Percentiles rank a stretch among this genome's conserved stretches.
Evolutionary conservation across 2,113 vertebrate genomes (phyloP).

Genomic region (Syrmaticus mikado): DNA sequence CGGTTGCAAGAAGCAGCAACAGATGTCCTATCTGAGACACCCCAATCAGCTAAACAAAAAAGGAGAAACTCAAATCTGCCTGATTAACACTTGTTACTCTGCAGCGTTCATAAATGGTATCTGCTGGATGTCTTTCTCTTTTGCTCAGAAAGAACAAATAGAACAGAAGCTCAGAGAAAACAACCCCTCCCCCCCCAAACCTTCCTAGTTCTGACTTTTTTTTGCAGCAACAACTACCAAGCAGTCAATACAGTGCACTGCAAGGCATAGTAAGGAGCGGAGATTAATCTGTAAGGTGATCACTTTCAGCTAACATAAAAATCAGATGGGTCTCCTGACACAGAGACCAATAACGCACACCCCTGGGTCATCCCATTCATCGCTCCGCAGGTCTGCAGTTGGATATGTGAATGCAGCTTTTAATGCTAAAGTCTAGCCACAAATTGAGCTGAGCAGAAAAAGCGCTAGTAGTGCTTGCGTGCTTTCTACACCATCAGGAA

Average conservation of each 20-base stretch:
- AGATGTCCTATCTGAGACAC: not conserved
- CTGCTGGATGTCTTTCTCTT: not conserved
- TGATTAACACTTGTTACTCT: not conserved
- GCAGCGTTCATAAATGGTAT: not conserved
- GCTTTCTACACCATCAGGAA: not conserved
- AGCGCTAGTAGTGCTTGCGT: too few species aligned
- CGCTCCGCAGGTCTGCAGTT: not conserved
- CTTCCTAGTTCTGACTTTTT: not conserved
- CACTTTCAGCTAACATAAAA: constrained; percentile 53
- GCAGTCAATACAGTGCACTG: not conserved
- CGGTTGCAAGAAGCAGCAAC: not conserved
- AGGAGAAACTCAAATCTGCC: not conserved
- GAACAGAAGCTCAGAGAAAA: not conserved
- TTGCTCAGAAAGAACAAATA: not conserved
- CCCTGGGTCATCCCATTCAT: not conserved
- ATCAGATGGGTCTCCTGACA: constrained; percentile 48
- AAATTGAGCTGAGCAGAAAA: not conserved
- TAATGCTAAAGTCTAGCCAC: not conserved
- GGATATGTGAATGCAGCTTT: not conserved
- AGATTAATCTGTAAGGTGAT: constrained; percentile 38
- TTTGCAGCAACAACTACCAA: constrained; percentile 7
- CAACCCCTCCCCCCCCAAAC: not conserved
- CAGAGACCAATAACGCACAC: constrained; percentile 22
- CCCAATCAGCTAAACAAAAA: not conserved
- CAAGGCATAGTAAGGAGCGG: not conserved